phyloP scores from a whole-genome alignment of 2,113 vertebrate species.

The Lutjanus erythropterus region DNA sequence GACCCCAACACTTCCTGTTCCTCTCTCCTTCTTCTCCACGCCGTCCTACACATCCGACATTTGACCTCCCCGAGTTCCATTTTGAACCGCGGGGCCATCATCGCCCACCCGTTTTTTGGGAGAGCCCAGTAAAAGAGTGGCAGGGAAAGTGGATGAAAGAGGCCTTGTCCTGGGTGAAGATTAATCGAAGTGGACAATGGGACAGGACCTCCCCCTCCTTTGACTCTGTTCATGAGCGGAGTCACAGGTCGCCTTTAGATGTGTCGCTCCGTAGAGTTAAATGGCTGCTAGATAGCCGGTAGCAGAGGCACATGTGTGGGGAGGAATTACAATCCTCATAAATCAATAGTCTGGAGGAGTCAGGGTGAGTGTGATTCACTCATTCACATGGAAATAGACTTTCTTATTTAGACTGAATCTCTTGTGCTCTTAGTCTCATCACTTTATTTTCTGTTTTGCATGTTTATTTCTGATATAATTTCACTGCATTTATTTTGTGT shows the following conservation, averaged over 20 bases:
- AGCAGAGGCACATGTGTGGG: constrained; percentile 51
- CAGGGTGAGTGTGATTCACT: constrained; percentile 24
- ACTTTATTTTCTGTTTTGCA: background rate
- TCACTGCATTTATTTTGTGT: background rate
- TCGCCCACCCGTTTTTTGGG: constrained; percentile 42
- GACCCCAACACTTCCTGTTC: constrained; percentile 77
- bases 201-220: constrained; percentile 42
- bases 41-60: constrained; percentile 66
- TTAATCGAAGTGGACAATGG: constrained; percentile 67
- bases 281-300: constrained; percentile 18
- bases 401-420: constrained; percentile 6
- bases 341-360: constrained; percentile 39
- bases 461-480: background rate
- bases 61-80: constrained; percentile 51
- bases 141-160: constrained; percentile 64
- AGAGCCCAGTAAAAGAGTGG: constrained; percentile 54
- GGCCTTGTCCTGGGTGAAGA: constrained; percentile 72
- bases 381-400: constrained; percentile 50
- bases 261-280: constrained; percentile 46
- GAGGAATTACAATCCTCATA: constrained; percentile 36
- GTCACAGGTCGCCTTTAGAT: constrained; percentile 71
- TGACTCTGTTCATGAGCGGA: constrained; percentile 63
- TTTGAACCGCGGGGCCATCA: constrained; percentile 63
- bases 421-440: background rate
- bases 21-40: constrained; percentile 51